Base-by-base conservation (phyloP, 1,140 invertebrate genomes). In the Drosophila leontia region DNA sequence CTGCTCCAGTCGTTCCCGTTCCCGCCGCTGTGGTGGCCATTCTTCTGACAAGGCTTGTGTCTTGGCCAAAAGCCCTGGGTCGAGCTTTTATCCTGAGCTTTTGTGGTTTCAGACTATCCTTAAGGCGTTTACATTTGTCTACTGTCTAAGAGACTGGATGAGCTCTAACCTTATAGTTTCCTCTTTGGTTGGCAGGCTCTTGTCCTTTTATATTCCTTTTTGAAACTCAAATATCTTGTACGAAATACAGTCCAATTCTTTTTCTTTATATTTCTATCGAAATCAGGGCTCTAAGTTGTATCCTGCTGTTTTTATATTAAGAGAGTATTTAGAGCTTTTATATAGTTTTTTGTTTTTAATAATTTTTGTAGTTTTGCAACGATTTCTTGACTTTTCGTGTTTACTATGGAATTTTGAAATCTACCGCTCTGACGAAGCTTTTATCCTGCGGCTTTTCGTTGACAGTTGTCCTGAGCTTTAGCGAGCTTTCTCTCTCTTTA, bases 401-500 rank as follows among this genome's bases (percentile, higher is more conserved):
- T 23, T 0, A 39, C 7, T 3, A 13, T 2, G 8, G 17, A 35
- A 3, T 42, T 60, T 64, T 60, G n/a, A 64, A 59, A 64, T 60
- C 39, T 42, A 15, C 15, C 62, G 57, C 41, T 60, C 1, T 26
- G 7, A 15, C 4, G 11, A 19, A 41, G 8, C 45, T 17, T 63
- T 63, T 51, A 69, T 51, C 35, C 35, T 44, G 32, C 35, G 8
- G 12, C 15, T 35, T 63, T 41, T 45, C 55, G n/a, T 37, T 58
- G 17, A 39, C 69, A 70, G 57, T 48, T 60, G 11, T 15, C 13
- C 37, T 51, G 47, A 56, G 67, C 60, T 35, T 62, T 23, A 8
- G 23, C 15, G 13, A 29, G 53, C 57, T 74, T 53, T 59, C 59
- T 37, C 57, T 74, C 68, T 77, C 58, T 75, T 84, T 87, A 83